Conservation (phyloP, 2,888 invertebrate genomes). For the Icerya purchasi region DNA sequence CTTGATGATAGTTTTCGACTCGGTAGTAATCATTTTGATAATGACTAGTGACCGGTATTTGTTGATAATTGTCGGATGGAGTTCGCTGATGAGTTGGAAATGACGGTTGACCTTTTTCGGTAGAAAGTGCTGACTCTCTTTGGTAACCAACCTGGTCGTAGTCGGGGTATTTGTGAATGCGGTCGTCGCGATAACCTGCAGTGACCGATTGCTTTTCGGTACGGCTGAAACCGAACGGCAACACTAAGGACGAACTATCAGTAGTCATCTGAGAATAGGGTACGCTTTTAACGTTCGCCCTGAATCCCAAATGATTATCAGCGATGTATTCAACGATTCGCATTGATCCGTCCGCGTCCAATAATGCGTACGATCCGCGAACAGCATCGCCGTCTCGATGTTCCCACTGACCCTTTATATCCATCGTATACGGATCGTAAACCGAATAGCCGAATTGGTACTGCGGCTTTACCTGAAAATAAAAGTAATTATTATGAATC, state of each 20-base stretch:
- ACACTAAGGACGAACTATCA: too few relatives aligned
- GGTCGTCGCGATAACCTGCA: too few relatives aligned
- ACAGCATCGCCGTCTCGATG: slow-evolving; percentile 28
- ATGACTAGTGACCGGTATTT: too few relatives aligned
- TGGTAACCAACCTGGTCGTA: background rate
- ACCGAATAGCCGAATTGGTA: slow-evolving; percentile 29
- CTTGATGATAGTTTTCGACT: too few relatives aligned
- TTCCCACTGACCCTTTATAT: slow-evolving; percentile 29
- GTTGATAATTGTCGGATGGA: too few relatives aligned
- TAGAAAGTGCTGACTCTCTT: background rate
- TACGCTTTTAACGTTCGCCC: slow-evolving; percentile 20
- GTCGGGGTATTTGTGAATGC: background rate
- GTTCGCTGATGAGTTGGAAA: background rate
- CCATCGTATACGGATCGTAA: slow-evolving; percentile 28
- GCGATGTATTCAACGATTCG: slow-evolving; percentile 21
- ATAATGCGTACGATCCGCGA: slow-evolving; percentile 26
- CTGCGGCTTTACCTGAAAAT: slow-evolving; percentile 25
- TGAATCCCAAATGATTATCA: slow-evolving; percentile 21
- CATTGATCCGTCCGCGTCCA: slow-evolving; percentile 20
- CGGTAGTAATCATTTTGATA: too few relatives aligned
- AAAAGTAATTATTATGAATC: too few relatives aligned
- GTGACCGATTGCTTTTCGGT: too few relatives aligned
- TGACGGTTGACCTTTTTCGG: background rate
- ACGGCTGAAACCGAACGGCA: too few relatives aligned
- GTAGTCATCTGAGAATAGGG: slow-evolving; percentile 12